These are phyloP conservation scores for Haliclona indistincta DNA, from an alignment of 37 sponge, comb jelly and placozoan species.

Conservation along the genomic window DNA sequence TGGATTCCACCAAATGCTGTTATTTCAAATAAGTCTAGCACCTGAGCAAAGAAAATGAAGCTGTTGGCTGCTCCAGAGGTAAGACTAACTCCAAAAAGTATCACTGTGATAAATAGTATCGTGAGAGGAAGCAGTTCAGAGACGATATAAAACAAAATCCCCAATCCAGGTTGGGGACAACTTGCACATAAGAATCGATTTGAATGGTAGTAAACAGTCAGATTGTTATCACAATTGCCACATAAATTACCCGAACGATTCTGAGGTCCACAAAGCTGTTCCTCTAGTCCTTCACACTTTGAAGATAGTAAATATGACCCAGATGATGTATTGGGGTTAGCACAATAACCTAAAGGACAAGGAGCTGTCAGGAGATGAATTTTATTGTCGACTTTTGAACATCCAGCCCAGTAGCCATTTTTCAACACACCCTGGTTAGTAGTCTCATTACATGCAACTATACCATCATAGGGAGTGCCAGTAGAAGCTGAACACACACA, in stretches of 20 bases:
- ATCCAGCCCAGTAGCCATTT: slow-evolving; percentile 59
- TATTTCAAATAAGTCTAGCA: slow-evolving; percentile 30
- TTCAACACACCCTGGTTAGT: slow-evolving; percentile 1
- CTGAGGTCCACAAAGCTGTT: slow-evolving; percentile 26
- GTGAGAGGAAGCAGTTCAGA: slow-evolving; percentile 56
- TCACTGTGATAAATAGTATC: slow-evolving; percentile 20
- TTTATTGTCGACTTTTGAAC: not conserved
- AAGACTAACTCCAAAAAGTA: slow-evolving; percentile 34
- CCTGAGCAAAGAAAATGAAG: slow-evolving; percentile 50
- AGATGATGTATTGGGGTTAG: too few species aligned
- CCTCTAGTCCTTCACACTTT: slow-evolving; percentile 3
- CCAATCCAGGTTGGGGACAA: not conserved
- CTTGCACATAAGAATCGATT: slow-evolving; percentile 9
- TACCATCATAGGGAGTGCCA: not conserved
- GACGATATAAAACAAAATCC: slow-evolving; percentile 38
- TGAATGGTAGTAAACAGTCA: slow-evolving; percentile 48
- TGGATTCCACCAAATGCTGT: not conserved
- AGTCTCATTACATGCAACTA: slow-evolving; percentile 9
- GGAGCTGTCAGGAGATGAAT: not conserved
- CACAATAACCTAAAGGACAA: slow-evolving; percentile 44
- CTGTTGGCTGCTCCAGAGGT: slow-evolving; percentile 38
- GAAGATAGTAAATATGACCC: slow-evolving; percentile 9
- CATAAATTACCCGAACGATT: slow-evolving; percentile 30
- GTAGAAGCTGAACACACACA: slow-evolving; percentile 26
- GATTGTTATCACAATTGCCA: slow-evolving; percentile 14